Evolutionary conservation across 2,888 invertebrate species (phyloP), one percentile per base, ranked within the genome.

Genomic region (Rhimphoctona megacephalus): DNA sequence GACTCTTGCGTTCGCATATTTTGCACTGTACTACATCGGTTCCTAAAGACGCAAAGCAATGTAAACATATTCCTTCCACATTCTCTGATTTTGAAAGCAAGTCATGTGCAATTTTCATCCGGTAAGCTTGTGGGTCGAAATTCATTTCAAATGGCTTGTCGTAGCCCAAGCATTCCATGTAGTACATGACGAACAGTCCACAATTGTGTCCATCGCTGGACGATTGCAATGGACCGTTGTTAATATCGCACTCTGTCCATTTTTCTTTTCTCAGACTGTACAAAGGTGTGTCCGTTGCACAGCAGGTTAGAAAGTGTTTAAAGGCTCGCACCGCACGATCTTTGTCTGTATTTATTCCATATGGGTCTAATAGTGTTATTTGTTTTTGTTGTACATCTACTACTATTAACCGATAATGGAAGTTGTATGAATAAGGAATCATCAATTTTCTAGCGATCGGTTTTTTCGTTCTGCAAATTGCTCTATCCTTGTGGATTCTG

Each of bases 101-200:
- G 17, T 19, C 77, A n/a, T 77, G 9, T 2, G 70, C 81, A 49
- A 77, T 46, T 81, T 70, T 36, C 5, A 2, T 2, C 66, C 77
- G 25, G 46, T 81, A 69, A 46, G 49, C 14, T 39, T 22, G 36
- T 11, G 81, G 81, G 36, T 85, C 30, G n/a, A 85, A 81, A 7
- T n/a, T 46, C 14, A 25, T 66, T 6, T 70, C 70, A 46, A 77
- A 54, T 39, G 22, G 0, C 25, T 77, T 14, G 14, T 39, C 25
- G 25, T 64, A 64, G n/a, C 70, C 81, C n/a, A 81, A 66, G 30
- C 81, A 85, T 49, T 85, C 69, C 61, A 85, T 76, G 46, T 81
- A 85, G 46, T 85, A 46, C 74, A 85, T 74, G 19, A 85, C 52
- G 54, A 81, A 85, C 8, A 49, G 49, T n/a, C 81, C 81, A 72